phyloP scores from a whole-genome alignment of 2,888 invertebrate genomes.

The Malacosoma neustria region DNA sequence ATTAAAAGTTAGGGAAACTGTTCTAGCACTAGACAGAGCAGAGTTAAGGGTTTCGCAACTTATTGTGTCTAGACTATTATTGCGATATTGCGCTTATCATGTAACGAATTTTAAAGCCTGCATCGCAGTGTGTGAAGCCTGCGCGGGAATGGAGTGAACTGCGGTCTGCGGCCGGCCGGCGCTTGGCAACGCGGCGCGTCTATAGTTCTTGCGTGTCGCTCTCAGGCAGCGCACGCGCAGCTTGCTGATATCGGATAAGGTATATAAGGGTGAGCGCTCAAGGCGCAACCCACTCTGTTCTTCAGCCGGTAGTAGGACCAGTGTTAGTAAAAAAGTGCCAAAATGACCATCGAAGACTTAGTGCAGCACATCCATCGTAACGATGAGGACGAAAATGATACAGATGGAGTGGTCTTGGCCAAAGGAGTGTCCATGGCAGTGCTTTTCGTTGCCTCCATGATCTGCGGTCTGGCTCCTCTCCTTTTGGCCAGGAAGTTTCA shows the following conservation, averaged over 20 bases:
- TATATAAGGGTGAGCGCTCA: constrained; percentile 51
- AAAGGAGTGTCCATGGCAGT: constrained; percentile 87
- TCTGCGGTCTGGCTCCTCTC: constrained; percentile 84
- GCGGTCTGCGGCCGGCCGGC: constrained; percentile 23
- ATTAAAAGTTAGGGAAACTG: too few relatives aligned
- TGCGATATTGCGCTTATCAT: too few relatives aligned
- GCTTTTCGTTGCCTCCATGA: constrained; percentile 82
- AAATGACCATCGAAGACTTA: constrained; percentile 24
- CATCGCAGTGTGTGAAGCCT: constrained; percentile 28
- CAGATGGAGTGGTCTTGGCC: constrained; percentile 75
- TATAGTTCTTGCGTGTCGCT: constrained; percentile 53
- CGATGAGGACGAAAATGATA: constrained; percentile 31
- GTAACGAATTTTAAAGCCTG: constrained; percentile 37
- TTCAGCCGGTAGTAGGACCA: constrained; percentile 12
- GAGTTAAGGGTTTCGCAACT: too few relatives aligned
- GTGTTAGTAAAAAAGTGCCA: constrained; percentile 12
- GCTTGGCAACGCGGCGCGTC: constrained; percentile 14
- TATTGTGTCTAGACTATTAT: too few relatives aligned
- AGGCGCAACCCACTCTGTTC: constrained; percentile 25
- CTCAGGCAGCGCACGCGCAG: constrained; percentile 54
- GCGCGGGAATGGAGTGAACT: constrained; percentile 47
- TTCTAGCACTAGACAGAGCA: too few relatives aligned
- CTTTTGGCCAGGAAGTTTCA: constrained; percentile 79
- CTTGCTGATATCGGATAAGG: constrained; percentile 33
- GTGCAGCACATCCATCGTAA: constrained; percentile 23